Base-by-base conservation (phyloP, 2,113 vertebrate species). In the Pachyramphus minor region DNA sequence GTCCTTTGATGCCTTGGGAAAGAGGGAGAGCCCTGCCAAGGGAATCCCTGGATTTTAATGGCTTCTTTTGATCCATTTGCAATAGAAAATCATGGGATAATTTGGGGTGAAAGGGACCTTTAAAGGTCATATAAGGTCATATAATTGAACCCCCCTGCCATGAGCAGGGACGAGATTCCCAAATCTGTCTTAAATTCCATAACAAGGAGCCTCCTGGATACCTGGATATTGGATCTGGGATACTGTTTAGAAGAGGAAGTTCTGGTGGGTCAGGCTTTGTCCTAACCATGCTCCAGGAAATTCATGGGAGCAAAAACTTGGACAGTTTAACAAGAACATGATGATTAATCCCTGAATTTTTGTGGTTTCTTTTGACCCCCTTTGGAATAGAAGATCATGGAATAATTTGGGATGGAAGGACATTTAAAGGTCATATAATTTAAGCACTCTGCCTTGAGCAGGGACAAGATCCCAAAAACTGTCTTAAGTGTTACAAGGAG, bases 301-400 rank as follows among this genome's bases (percentile, higher is more conserved):
- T 42, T 50, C 21, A 8, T 9, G 20, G 35, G 42, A 69, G 9
- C 5, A 58, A 45, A 69, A 89, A 3, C 28, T n/a, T 1, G 0
- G 8, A 22, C 10, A 67, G 5, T 44, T 78, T 44, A 53, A 15
- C 11, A 53, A 16, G 22, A 53, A 3, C 18, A 21, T 20, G 7
- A 49, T 55, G 17, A 31, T 18, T 11, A 55, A 55, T 6, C 18
- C 23, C 16, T 19, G 58, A 24, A 37, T 35, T 55, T 33, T 45
- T 23, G 37, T 50, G 25, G 8, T 30, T 67, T 77, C 14, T 81
- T 92, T 52, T 37, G 22, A 53, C 35, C 12, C 35, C 12, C 3
- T 76, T 59, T 30, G 3, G 55, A 7, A 35, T 9, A 75, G 50
- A 44, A 72, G 44, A 41, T 21, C 24, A 2, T 10, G 24, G 66